Evolutionary conservation across 1,140 invertebrate species (phyloP), one percentile per base, ranked within the genome.

Genomic region (Drosophila melanica): DNA sequence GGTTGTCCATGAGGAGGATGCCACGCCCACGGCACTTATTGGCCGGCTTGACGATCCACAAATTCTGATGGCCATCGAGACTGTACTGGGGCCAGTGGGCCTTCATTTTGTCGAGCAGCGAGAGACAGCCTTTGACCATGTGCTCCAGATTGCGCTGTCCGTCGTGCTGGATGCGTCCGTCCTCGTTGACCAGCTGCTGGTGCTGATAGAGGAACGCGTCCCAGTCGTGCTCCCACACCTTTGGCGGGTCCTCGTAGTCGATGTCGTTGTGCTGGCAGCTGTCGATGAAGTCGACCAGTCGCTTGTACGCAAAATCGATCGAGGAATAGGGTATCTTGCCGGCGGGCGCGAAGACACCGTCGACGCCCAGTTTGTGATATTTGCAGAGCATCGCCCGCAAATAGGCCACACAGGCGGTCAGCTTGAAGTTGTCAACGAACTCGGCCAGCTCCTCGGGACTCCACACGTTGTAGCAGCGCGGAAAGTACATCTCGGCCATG

Each of bases 31-130:
- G 94, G 71, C 97, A 98, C 92, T 97, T 97, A 55, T 98, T 98
- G 11, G 97, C 97, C 0, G 98, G 98, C 92, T 99, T 99, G 23
- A 98, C 94, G 75, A 99, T 99, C 98, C 98, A 99, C 57, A 98
- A 95, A 92, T 98, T 98, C 62, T 95, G 94, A 42, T 94, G 93
- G 0, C 97, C 97, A 91, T 98, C 98, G 68, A 97, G 94, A 1
- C 95, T 94, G 57, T 95, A 94, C 90, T 98, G 96, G 0, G 97
- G 96, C 96, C 96, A 97, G 89, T 94, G 94, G 47, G 93, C 92
- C 77, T 92, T 87, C 75, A 94, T 92, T 37, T 91, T 91, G 3
- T 91, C 86, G 30, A 94, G 79, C 27, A 93, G 70, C 72, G 92
- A 92, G 3, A 90, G 57, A 5, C 92, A 92, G 65, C 86, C 92